Conservation (phyloP, 2,888 invertebrate genomes). For the Chorisops tibialis region DNA sequence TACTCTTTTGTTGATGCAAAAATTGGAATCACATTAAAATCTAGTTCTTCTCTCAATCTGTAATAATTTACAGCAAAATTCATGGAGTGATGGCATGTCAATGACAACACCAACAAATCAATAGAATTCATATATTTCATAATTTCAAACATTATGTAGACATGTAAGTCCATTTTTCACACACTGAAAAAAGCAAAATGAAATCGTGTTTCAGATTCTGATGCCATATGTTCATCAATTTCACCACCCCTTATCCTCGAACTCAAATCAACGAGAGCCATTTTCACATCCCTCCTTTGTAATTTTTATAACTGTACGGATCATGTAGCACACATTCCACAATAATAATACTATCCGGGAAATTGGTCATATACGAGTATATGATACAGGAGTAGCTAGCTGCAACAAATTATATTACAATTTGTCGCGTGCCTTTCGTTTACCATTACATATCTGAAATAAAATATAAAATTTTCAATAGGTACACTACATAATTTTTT, state of each 20-base stretch:
- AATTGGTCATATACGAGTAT: constrained; percentile 1
- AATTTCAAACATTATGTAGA: no score
- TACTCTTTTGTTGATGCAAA: no score
- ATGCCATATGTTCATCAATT: constrained; percentile 24
- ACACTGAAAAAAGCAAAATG: no score
- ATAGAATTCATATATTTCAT: no score
- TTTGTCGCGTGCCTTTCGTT: constrained; percentile 19
- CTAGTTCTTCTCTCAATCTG: no score
- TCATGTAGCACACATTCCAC: constrained; percentile 20
- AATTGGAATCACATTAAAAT: no score
- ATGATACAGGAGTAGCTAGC: background rate
- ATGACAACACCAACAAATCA: no score
- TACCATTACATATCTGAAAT: constrained; percentile 19
- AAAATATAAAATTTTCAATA: no score
- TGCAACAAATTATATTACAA: background rate
- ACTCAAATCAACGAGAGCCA: background rate
- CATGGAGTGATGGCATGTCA: no score
- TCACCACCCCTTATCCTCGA: background rate
- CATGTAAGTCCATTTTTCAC: no score
- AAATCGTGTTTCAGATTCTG: constrained; percentile 4
- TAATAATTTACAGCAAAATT: no score
- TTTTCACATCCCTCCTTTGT: constrained; percentile 13
- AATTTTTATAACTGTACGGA: constrained; percentile 22
- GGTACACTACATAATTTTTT: no score
- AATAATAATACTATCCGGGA: background rate